Evolutionary conservation across 37 sponge, comb jelly and placozoan genomes (phyloP).

Genomic region (Crambe crambe): DNA sequence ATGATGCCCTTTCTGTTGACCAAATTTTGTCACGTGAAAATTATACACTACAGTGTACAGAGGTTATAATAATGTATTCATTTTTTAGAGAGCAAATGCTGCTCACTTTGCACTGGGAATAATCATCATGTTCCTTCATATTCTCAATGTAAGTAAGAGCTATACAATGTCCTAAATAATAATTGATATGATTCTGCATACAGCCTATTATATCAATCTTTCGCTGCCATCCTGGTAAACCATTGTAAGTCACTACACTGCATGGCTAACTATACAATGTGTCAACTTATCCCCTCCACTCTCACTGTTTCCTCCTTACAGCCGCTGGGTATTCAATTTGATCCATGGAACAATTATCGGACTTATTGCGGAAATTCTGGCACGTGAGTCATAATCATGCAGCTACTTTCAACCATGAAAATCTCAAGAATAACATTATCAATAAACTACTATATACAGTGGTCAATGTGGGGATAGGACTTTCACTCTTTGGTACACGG

Average conservation of each 20-base stretch:
- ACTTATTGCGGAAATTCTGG: conserved; percentile 18
- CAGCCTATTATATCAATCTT: conserved; percentile 63
- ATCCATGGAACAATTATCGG: conserved; percentile 55
- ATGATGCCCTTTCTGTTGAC: too few relatives aligned
- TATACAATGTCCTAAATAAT: neutral
- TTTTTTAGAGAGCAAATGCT: neutral
- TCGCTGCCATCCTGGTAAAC: conserved; percentile 47
- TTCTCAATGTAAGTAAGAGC: conserved; percentile 57
- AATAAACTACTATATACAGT: too few relatives aligned
- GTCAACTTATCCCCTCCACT: too few relatives aligned
- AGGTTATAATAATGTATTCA: neutral
- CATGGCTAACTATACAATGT: neutral
- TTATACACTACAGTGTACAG: neutral
- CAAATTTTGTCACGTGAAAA: too few relatives aligned
- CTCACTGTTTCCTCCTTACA: too few relatives aligned
- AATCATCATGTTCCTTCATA: conserved; percentile 46
- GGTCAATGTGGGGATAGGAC: too few relatives aligned
- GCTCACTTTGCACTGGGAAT: conserved; percentile 64
- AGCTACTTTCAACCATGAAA: neutral
- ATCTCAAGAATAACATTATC: too few relatives aligned
- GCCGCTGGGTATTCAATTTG: conserved; percentile 63
- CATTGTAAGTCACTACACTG: neutral
- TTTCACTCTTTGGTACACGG: too few relatives aligned
- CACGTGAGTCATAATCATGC: conserved; percentile 55
- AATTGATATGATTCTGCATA: neutral